Evolutionary conservation across 1,140 invertebrate genomes (phyloP), one percentile per base, ranked within the genome.

Genomic region (Mya arenaria): DNA sequence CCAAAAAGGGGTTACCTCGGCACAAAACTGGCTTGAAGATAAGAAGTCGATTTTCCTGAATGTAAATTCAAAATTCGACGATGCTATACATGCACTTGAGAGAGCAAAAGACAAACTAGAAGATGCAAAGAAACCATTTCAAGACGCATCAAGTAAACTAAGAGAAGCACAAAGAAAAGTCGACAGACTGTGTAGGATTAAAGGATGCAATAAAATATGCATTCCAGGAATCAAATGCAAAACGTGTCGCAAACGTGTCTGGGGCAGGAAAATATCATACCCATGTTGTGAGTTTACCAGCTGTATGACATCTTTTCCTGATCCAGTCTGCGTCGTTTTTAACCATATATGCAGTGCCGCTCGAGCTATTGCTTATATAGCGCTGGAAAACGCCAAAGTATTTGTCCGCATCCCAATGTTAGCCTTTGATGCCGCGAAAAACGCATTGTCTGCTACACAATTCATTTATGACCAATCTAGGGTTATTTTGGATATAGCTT

Each of bases 391-490:
- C 15, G 84, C 84, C 41, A 80, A 85, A 52, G 30, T 81, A 36
- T 56, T 73, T 65, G 81, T 84, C 25, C 36, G 72, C 32, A 44
- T 32, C 25, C 69, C 77, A 13, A 84, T 85, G 78, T 3, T 83
- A 23, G 66, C 66, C 19, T 72, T 81, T 37, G 84, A 85, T 73
- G 30, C 56, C 0, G 84, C 84, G 10, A 81, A 84, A 41, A 48
- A 17, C 0, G 75, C 58, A 3, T 36, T 85, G 10, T 68, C 71
- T 13, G 41, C 71, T 52, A 72, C 84, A 5, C 81, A 83, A 44
- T 8, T 75, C 30, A 36, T 66, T 25, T 81, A 84, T 37, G 82
- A 85, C 65, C 83, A 84, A 68, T 73, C 82, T 19, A 68, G 82
- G 30, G 56, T 85, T 17, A 36, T 84, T 17, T 34, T 85, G 0